These are phyloP conservation scores for Vulpes ferrilata DNA, from an alignment of 2,113 vertebrate genomes.

Conservation along the genomic window DNA sequence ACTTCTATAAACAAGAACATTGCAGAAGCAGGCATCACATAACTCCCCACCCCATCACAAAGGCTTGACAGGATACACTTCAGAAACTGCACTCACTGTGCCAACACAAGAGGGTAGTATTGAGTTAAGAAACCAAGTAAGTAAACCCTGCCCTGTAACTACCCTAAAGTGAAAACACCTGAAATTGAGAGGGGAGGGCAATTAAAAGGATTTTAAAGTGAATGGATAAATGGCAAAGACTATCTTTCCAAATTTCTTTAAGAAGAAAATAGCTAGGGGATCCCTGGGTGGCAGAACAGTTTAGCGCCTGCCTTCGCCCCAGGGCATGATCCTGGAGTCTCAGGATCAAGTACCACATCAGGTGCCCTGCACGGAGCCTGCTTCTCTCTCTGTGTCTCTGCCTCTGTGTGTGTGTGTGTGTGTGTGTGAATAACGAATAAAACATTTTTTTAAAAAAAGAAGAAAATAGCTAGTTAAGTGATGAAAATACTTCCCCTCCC, in stretches of 20 bases:
- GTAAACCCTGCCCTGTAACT: background rate
- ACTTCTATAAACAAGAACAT: background rate
- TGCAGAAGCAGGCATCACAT: background rate
- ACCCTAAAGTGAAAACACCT: background rate
- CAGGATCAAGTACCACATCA: too few species aligned
- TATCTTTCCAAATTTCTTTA: background rate
- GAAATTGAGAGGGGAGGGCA: background rate
- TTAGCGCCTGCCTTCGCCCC: too few species aligned
- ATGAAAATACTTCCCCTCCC: background rate
- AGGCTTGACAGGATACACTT: background rate
- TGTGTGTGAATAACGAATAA: too few species aligned
- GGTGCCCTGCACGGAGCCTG: too few species aligned
- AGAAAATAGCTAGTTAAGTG: background rate
- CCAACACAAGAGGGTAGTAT: conserved; percentile 53
- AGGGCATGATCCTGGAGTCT: too few species aligned
- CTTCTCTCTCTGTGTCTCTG: too few species aligned
- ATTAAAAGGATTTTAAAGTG: conserved; percentile 13
- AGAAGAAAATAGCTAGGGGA: background rate
- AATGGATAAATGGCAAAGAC: background rate
- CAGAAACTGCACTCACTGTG: background rate
- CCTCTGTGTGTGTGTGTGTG: too few species aligned
- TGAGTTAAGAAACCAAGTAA: background rate
- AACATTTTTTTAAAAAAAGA: too few species aligned
- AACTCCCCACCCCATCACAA: background rate
- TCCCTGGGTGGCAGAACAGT: too few species aligned